Base-by-base conservation (phyloP, 2,888 invertebrate genomes). In the Mythimna albipuncta region DNA sequence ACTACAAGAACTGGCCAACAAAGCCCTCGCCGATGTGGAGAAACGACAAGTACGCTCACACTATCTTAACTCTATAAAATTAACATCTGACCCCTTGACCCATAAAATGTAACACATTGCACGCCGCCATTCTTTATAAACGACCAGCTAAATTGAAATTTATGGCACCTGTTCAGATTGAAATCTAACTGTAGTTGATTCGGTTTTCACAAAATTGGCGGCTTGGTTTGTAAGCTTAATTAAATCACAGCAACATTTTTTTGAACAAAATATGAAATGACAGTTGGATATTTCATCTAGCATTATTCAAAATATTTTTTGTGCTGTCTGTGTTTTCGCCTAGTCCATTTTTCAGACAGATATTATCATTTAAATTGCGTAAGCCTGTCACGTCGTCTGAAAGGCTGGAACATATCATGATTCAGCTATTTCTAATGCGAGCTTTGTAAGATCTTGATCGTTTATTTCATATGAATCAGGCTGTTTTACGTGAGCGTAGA, bases 21-120 rank as follows among this genome's bases (percentile, higher is more conserved):
- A 91, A 79, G 95, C 95, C 32, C 90, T 94, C 7, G 90, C 89
- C 67, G 96, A 95, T 87, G 84, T 95, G 19, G 92, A 94, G 82
- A 93, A 93, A 79, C 89, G 95, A 87, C 94, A 95, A 91, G 96
- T 95, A 89, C 58, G 75, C 35, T 75, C 55, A 71, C 57, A 55
- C 57, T 75, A 59, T 64, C n/a, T 11, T 73, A 50, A 69, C 62
- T 63, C 59, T 68, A 73, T 69, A 75, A 73, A 47, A 73, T 77
- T 72, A 73, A 77, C 61, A 63, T 63, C 55, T 66, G 72, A 72
- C 69, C 81, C 52, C 50, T 62, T 82, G 68, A 80, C 73, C 81
- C 64, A 74, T 47, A 72, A 73, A 76, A 68, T 69, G 41, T 59
- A 72, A 74, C 32, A 69, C 64, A 69, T 65, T 77, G 61, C 69